These are phyloP conservation scores for Ptychobarbus kaznakovi DNA, from an alignment of 2,797 vertebrate genomes.

Conservation along the genomic window DNA sequence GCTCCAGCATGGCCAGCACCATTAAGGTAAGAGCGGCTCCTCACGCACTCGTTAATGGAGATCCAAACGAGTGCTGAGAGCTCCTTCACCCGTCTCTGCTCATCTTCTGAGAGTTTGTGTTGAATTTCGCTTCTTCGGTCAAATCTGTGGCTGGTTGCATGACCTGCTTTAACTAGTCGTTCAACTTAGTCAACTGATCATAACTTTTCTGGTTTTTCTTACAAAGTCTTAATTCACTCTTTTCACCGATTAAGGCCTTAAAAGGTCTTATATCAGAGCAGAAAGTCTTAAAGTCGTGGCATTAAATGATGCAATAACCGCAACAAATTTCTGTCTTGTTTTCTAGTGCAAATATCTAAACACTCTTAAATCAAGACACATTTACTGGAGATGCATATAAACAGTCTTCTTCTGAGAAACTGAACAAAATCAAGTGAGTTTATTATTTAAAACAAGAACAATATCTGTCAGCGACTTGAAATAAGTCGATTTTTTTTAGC, in stretches of 20 bases:
- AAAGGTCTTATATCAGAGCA: background rate
- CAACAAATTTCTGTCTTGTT: background rate
- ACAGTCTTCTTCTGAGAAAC: too few relatives aligned
- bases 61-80: too few relatives aligned
- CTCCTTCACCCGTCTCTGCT: background rate
- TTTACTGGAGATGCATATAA: too few relatives aligned
- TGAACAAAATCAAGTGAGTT: too few relatives aligned
- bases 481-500: background rate
- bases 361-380: too few relatives aligned
- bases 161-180: background rate
- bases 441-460: background rate
- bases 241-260: background rate
- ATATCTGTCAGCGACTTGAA: background rate
- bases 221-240: background rate
- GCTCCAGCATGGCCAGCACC: conserved; percentile 87
- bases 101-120: background rate
- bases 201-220: background rate
- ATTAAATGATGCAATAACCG: background rate
- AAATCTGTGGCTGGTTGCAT: background rate
- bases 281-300: background rate
- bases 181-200: background rate
- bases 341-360: background rate
- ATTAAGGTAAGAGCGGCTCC: conserved; percentile 85
- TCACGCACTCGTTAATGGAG: too few relatives aligned
- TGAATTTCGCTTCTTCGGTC: background rate